Evolutionary conservation across 2,797 vertebrate species (phyloP), one percentile per base, ranked within the genome.

Genomic region (Anas bernieri): DNA sequence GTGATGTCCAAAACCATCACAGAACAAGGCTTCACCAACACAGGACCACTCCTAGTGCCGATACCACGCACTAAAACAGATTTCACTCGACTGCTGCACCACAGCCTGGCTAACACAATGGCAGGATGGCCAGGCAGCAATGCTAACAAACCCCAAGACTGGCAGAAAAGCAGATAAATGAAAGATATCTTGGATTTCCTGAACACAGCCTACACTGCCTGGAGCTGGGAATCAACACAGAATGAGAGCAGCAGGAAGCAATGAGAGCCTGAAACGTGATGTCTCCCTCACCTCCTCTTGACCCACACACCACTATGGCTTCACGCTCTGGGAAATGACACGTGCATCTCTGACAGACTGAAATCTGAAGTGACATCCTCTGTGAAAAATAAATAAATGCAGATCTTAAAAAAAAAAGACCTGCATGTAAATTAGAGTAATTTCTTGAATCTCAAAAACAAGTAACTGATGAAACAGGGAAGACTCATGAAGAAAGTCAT

Each of bases 11-110:
- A 0, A 25, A 66, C 45, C 74, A 18, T 9, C 22, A 25, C 37
- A 12, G 43, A 61, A 37, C 59, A 26, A 48, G 37, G 81, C 3
- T 52, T 46, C 50, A 35, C 31, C 50, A 30, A 11, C 37, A 43
- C 0, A 2, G 6, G 41, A 63, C 45, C 16, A n/a, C 37, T 2
- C 1, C 50, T 7, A 23, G 20, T 59, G 30, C 74, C 20, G 18
- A 4, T 16, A 52, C 26, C 50, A 52, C 1, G 31, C n/a, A 7
- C 20, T 4, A 52, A 25, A 21, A 30, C 39, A 22, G 22, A 62
- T 25, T 33, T 64, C 58, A 17, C 13, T 39, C 12, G 2, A 3
- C 37, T 18, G 52, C 30, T 9, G 35, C 2, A 20, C 25, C 83
- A 31, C 72, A 28, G 64, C 45, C 66, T 31, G 64, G 33, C 26